These are phyloP conservation scores for Enteromius unitaeniatus DNA, from an alignment of 2,797 vertebrate species.

Conservation along the genomic window DNA sequence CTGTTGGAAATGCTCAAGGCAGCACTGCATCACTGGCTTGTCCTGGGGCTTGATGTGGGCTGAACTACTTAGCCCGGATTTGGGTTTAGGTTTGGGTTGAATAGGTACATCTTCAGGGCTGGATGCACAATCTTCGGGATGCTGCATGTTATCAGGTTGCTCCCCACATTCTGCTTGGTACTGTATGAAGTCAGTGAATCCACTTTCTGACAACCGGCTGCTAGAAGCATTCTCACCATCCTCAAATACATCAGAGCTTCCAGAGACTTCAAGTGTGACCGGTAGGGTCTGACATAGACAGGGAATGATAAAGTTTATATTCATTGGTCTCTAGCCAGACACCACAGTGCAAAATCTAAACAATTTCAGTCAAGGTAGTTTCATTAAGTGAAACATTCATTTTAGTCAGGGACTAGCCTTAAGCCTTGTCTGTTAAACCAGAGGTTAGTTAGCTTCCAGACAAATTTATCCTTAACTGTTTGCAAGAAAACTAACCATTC, in stretches of 20 bases:
- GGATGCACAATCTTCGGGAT: slow-evolving; percentile 20
- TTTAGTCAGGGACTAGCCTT: no score
- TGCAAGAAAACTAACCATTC: background rate
- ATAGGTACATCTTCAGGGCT: slow-evolving; percentile 21
- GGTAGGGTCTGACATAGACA: slow-evolving; percentile 58
- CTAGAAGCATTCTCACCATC: slow-evolving; percentile 84
- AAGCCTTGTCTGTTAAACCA: no score
- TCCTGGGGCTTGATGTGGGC: slow-evolving; percentile 82
- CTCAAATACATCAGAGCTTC: slow-evolving; percentile 84
- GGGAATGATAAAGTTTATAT: background rate
- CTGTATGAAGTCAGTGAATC: slow-evolving; percentile 95
- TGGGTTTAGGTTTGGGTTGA: slow-evolving; percentile 26
- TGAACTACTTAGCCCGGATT: slow-evolving; percentile 56
- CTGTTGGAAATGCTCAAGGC: slow-evolving; percentile 94
- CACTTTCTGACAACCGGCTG: slow-evolving; percentile 86
- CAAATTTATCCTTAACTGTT: background rate
- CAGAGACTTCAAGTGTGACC: slow-evolving; percentile 72
- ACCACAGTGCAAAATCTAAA: background rate
- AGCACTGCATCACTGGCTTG: slow-evolving; percentile 97
- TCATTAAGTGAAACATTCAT: background rate
- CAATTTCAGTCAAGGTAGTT: background rate
- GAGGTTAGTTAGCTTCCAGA: background rate
- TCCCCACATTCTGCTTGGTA: slow-evolving; percentile 87
- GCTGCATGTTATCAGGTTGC: slow-evolving; percentile 75
- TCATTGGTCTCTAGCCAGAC: background rate